Percentiles rank a stretch among this genome's conserved stretches.
These are phyloP conservation scores for Anguilla obscura DNA, from an alignment of 2,797 vertebrate species.

Conservation along the genomic window DNA sequence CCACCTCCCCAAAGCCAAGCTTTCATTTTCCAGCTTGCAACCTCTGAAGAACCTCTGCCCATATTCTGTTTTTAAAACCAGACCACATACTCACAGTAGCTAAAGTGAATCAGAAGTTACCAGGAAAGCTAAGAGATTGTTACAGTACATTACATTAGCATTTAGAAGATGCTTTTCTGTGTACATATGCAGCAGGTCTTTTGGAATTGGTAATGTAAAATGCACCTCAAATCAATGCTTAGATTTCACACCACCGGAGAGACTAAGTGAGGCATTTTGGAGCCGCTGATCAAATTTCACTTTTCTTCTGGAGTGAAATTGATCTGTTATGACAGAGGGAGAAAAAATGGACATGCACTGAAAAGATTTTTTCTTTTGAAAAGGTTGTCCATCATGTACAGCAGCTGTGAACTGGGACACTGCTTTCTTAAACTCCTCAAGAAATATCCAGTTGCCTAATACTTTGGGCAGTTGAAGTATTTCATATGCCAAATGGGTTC, in stretches of 20 bases:
- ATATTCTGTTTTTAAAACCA: background rate
- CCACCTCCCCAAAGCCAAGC: background rate
- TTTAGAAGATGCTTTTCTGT: background rate
- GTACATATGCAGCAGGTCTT: background rate
- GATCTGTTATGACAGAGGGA: background rate
- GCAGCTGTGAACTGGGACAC: background rate
- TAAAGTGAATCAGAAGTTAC: background rate
- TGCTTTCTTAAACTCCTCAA: background rate
- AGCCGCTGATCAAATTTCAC: background rate
- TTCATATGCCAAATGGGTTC: background rate
- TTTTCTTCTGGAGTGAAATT: background rate
- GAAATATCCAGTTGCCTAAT: background rate
- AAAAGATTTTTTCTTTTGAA: background rate
- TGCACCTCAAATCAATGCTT: background rate
- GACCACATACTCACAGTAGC: background rate
- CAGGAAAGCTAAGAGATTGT: background rate
- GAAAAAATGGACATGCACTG: background rate
- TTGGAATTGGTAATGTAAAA: background rate
- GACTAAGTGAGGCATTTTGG: conserved; percentile 11
- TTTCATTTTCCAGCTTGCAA: background rate
- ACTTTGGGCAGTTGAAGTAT: background rate
- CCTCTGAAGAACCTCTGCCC: background rate
- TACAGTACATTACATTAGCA: too few species aligned
- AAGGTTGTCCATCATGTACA: background rate
- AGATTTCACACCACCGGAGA: conserved; percentile 7